A percentile compares a stretch with the other conserved stretches of the same genome.
These are phyloP conservation scores for Boleophthalmus pectinirostris DNA, from an alignment of 2,113 vertebrate species.

Conservation along the genomic window DNA sequence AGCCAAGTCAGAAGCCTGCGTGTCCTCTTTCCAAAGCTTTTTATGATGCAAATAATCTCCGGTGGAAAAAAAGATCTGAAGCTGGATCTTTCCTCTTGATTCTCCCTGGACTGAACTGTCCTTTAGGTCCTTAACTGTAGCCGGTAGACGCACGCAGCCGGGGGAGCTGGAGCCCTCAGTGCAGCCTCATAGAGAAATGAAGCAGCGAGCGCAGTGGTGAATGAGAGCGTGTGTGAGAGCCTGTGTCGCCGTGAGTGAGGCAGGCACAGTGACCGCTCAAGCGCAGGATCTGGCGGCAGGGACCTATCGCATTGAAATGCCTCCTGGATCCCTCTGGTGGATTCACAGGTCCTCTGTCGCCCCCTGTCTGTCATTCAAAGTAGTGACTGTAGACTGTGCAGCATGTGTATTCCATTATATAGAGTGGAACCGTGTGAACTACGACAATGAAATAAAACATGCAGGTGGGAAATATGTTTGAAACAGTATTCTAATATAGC, in stretches of 20 bases:
- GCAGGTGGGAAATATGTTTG: background rate
- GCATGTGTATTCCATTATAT: background rate
- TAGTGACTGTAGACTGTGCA: constrained; percentile 28
- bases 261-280: constrained; percentile 57
- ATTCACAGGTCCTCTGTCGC: constrained; percentile 71
- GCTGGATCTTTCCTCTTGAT: constrained; percentile 31
- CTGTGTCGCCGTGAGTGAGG: constrained; percentile 38
- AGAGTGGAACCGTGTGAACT: no score
- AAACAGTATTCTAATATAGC: background rate
- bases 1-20: constrained; percentile 38
- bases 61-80: constrained; percentile 25
- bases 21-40: constrained; percentile 59
- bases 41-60: constrained; percentile 61
- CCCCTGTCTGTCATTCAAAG: constrained; percentile 51
- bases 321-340: constrained; percentile 46
- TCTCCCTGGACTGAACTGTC: constrained; percentile 29
- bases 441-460: background rate
- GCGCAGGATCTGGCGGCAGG: constrained; percentile 42
- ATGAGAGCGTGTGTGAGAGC: constrained; percentile 31
- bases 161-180: constrained; percentile 42
- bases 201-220: constrained; percentile 37
- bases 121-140: constrained; percentile 53
- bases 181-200: constrained; percentile 42
- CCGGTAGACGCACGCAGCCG: constrained; percentile 27
- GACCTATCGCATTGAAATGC: constrained; percentile 60